Evolutionary conservation across 2,113 vertebrate species (phyloP).

Genomic region (Cinclus mexicanus): DNA sequence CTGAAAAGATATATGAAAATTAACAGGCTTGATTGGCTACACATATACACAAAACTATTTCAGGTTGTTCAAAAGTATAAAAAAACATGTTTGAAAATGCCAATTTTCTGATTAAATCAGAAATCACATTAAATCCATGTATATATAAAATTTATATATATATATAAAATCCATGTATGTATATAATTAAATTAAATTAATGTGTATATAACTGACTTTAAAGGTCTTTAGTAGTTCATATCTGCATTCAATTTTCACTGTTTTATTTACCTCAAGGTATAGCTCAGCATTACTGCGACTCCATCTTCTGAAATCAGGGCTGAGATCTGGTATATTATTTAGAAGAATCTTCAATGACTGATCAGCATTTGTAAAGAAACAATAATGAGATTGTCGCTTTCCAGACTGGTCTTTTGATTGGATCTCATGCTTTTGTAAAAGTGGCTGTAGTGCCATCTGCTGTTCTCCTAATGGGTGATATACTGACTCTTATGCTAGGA

Average conservation of each 20-base stretch:
- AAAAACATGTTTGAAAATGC: not conserved
- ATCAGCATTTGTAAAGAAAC: not conserved
- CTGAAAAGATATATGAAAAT: not conserved
- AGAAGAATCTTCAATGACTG: not conserved
- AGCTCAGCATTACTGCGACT: not conserved
- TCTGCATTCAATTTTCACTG: not conserved
- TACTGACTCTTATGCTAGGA: not conserved
- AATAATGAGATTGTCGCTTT: not conserved
- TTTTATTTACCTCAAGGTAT: not conserved
- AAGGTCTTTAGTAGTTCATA: not conserved
- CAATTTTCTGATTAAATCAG: not conserved
- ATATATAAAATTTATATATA: too few species aligned
- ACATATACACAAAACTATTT: rapidly evolving
- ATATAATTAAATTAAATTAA: not conserved
- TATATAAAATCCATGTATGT: too few species aligned
- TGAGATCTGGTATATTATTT: not conserved
- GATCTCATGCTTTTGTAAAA: not conserved
- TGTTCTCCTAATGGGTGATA: not conserved
- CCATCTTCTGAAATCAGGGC: not conserved
- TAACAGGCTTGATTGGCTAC: not conserved
- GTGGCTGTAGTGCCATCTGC: conserved; percentile 29
- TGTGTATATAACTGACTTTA: not conserved
- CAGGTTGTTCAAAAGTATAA: not conserved
- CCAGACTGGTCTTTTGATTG: not conserved
- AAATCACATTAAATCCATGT: too few species aligned